phyloP scores from a whole-genome alignment of 2,113 vertebrate genomes.

The Mirounga angustirostris region DNA sequence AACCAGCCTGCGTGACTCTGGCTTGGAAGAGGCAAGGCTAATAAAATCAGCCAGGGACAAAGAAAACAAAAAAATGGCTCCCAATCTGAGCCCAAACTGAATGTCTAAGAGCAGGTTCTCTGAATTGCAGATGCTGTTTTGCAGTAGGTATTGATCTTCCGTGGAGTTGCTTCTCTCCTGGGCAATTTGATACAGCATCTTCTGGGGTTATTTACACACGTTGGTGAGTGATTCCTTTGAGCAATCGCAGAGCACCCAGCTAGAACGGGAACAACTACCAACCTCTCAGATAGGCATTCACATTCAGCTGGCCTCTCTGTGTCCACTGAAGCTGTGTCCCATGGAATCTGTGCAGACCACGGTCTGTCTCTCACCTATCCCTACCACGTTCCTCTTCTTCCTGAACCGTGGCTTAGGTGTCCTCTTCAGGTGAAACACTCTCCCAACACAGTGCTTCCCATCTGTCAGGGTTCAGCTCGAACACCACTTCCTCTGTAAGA shows the following conservation, averaged over 20 bases:
- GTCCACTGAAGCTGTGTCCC: not conserved
- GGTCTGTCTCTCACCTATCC: not conserved
- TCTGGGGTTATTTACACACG: not conserved
- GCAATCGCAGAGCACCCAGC: not conserved
- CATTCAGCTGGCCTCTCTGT: not conserved
- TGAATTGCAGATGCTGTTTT: not conserved
- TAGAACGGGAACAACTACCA: not conserved
- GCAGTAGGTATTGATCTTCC: not conserved
- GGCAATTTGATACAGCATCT: not conserved
- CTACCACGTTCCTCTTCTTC: not conserved
- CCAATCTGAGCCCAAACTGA: not conserved
- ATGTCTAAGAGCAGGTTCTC: not conserved
- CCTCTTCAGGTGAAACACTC: not conserved
- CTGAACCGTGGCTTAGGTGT: not conserved
- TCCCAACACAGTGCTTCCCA: not conserved
- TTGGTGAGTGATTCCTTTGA: not conserved
- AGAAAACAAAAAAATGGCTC: slow-evolving; percentile 5
- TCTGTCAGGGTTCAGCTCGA: not conserved
- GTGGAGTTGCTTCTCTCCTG: not conserved
- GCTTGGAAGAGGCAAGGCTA: not conserved
- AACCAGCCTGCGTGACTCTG: not conserved
- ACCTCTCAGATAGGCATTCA: not conserved
- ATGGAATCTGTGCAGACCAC: not conserved
- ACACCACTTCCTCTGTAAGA: not conserved
- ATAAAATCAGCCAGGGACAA: not conserved